Evolutionary conservation across 2,113 vertebrate genomes (phyloP).

Genomic region (Meleagris gallopavo): DNA sequence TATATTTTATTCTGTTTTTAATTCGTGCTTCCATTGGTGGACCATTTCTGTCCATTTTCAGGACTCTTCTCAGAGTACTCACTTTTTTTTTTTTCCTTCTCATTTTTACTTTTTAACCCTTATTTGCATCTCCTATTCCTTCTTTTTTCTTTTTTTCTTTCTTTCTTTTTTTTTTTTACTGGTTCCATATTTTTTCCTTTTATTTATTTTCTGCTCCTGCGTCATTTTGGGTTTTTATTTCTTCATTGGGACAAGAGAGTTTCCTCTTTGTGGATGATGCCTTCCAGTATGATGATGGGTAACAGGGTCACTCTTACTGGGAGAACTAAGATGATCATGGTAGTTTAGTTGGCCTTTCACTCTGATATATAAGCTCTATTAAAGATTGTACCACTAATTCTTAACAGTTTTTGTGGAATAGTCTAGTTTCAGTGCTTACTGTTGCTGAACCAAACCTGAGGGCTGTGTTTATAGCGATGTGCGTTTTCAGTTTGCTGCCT

Average conservation of each 20-base stretch:
- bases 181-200: neutral
- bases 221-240: neutral
- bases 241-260: neutral
- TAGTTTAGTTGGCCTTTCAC: neutral
- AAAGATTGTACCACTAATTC: neutral
- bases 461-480: neutral
- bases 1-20: constrained; percentile 26
- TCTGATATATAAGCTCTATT: neutral
- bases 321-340: neutral
- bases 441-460: neutral
- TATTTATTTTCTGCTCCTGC: neutral
- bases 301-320: neutral
- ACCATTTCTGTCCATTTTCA: constrained; percentile 45
- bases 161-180: neutral
- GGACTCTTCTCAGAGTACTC: neutral
- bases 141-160: no score
- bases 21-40: constrained; percentile 13
- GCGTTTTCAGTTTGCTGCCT: neutral
- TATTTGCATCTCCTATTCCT: neutral
- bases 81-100: neutral
- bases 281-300: neutral
- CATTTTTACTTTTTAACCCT: neutral
- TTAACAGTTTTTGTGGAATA: neutral
- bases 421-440: neutral
- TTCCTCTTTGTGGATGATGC: neutral